Evolutionary conservation across 2,797 vertebrate species (phyloP), one percentile per base, ranked within the genome.

Genomic region (Scolopax rusticola): DNA sequence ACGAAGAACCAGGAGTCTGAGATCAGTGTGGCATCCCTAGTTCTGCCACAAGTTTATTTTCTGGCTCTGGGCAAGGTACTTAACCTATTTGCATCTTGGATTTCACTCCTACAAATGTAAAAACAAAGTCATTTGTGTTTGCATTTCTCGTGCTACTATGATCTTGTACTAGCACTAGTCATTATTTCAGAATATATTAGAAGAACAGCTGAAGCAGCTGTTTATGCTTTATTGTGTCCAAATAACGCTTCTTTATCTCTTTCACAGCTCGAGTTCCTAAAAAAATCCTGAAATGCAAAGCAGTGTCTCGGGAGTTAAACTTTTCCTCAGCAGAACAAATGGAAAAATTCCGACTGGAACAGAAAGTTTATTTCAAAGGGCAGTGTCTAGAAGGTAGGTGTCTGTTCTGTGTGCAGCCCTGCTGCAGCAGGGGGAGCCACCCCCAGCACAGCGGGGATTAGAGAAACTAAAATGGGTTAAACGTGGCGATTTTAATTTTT

Each of bases 331-430:
- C 98, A 47, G 99, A 99, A 97, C 99, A 99, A 94, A 99, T 99
- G 98, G 99, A 99, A 97, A 99, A 99, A 98, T 99, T 99, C 97
- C 98, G 99, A 84, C 98, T 99, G 98, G 99, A 99, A 98, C 99
- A 99, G 97, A 99, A 99, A 97, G 99, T 99, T 96, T 99, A 99
- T 98, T 99, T 99, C 98, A 99, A 99, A 98, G 99, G 99, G 95
- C 99, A 99, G 94, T 99, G 99, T 98, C 98, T 99, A 98, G 99
- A 99, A 99, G 99, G 99, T 99, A 98, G 4, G 76, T 51, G 61
- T 64, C 64, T 75, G 15, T 47, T 79, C 63, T 25, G 17, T 8
- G 7, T 36, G 54, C 54, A n/a, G 38, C 4, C 57, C 61, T 74
- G 79, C 92, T 81, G 80, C 77, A 57, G 73, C 21, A 2, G 60